A percentile compares a stretch with the other conserved stretches of the same genome.
Evolutionary conservation across 2,113 vertebrate genomes (phyloP).

Genomic region (Seriola dumerili): DNA sequence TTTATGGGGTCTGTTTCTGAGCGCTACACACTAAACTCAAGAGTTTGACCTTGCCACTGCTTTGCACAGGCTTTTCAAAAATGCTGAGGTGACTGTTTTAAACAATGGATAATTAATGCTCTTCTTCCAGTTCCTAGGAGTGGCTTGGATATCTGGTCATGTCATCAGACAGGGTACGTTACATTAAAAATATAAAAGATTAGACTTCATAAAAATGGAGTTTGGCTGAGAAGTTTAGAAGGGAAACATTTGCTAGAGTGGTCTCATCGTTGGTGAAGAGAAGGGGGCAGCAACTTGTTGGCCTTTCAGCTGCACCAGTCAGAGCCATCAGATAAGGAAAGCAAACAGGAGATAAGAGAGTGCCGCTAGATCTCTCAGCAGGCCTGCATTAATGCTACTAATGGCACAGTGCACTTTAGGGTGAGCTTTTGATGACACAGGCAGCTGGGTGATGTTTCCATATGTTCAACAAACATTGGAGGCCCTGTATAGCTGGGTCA

Average conservation of each 20-base stretch:
- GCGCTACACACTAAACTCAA: constrained; percentile 59
- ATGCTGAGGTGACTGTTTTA: constrained; percentile 55
- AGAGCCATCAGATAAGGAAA: constrained; percentile 75
- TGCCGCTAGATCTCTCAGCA: constrained; percentile 67
- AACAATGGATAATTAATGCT: constrained; percentile 67
- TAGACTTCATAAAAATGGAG: not conserved
- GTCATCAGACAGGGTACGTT: constrained; percentile 35
- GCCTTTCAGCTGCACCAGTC: constrained; percentile 28
- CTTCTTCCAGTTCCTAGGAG: constrained; percentile 8
- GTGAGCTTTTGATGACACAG: constrained; percentile 70
- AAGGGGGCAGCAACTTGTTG: constrained; percentile 8
- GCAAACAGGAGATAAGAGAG: constrained; percentile 77
- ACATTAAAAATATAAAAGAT: constrained; percentile 1
- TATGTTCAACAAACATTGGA: constrained; percentile 79
- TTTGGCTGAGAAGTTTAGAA: constrained; percentile 14
- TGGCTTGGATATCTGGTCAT: constrained; percentile 29
- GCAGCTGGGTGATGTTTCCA: constrained; percentile 71
- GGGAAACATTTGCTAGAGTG: constrained; percentile 23
- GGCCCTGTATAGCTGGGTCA: constrained; percentile 34
- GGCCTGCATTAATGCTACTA: constrained; percentile 73
- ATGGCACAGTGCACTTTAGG: constrained; percentile 68
- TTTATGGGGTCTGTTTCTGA: constrained; percentile 63
- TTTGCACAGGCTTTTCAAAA: constrained; percentile 31
- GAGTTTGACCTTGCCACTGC: constrained; percentile 72
- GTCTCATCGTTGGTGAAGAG: constrained; percentile 17